A percentile compares a stretch with the other conserved stretches of the same genome.
phyloP scores from a whole-genome alignment of 1,140 invertebrate genomes.

The Aphidius ervi region DNA sequence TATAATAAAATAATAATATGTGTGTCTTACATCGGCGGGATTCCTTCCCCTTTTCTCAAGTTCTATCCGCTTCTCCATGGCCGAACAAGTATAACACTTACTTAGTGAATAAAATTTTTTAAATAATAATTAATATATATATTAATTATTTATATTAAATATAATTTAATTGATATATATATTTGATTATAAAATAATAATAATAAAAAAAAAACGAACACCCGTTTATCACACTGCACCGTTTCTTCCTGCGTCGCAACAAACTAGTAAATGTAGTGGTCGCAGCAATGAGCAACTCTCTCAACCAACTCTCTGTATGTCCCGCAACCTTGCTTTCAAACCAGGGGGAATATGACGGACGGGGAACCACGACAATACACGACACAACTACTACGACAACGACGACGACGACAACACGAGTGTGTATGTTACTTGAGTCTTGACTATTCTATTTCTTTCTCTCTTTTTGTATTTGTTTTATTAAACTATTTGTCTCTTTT shows the following conservation, averaged over 20 bases:
- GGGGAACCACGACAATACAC: conserved; percentile 31
- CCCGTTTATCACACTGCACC: conserved; percentile 24
- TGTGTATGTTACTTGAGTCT: conserved; percentile 1
- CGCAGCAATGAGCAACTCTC: too few relatives aligned
- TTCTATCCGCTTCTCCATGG: conserved; percentile 90
- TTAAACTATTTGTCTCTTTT: neutral
- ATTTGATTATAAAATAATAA: neutral
- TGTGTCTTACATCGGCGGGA: conserved; percentile 71
- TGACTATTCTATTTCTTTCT: conserved; percentile 29
- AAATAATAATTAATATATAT: conserved; percentile 1
- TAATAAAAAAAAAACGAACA: conserved; percentile 13
- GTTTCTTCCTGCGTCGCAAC: conserved; percentile 49
- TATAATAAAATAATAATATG: conserved; percentile 14
- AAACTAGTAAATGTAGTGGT: conserved; percentile 27
- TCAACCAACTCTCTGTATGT: too few relatives aligned
- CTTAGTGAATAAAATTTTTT: too few relatives aligned
- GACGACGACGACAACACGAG: too few relatives aligned
- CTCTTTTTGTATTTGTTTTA: conserved; percentile 24
- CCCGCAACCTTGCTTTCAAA: conserved; percentile 48
- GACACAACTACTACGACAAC: too few relatives aligned
- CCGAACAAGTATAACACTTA: conserved; percentile 15
- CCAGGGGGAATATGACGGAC: conserved; percentile 47
- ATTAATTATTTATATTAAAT: neutral
- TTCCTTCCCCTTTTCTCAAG: conserved; percentile 81
- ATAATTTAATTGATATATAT: neutral